A percentile compares a stretch with the other conserved stretches of the same genome.
phyloP scores from a whole-genome alignment of 2,888 invertebrate species.

The Tachina grossa region DNA sequence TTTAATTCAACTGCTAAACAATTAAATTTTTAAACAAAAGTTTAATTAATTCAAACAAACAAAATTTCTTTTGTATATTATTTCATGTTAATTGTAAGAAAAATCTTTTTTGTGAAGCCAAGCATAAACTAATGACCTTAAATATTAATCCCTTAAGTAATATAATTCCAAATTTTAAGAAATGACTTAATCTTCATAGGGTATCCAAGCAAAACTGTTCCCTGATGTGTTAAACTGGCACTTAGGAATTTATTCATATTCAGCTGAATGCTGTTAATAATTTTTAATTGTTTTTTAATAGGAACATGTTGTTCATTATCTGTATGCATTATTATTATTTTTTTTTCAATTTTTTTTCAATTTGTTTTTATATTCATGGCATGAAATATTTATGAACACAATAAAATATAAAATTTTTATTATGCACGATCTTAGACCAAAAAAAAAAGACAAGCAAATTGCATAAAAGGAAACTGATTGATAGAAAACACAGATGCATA shows the following conservation, averaged over 20 bases:
- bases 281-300: conserved; percentile 62
- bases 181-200: background rate
- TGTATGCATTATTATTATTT: conserved; percentile 16
- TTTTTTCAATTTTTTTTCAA: too few relatives aligned
- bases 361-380: conserved; percentile 22
- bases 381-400: conserved; percentile 33
- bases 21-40: too few relatives aligned
- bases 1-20: too few relatives aligned
- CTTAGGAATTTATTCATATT: conserved; percentile 34
- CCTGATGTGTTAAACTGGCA: background rate
- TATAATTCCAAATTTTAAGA: background rate
- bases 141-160: too few relatives aligned
- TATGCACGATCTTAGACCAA: conserved; percentile 18
- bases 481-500: conserved; percentile 13
- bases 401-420: conserved; percentile 39
- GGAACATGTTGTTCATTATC: conserved; percentile 54
- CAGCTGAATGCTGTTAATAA: conserved; percentile 40
- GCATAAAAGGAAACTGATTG: conserved; percentile 12
- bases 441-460: conserved; percentile 13
- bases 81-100: too few relatives aligned
- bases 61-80: too few relatives aligned
- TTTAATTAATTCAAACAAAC: too few relatives aligned
- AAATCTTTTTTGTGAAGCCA: background rate
- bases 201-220: background rate
- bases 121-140: too few relatives aligned